Evolutionary conservation across 2,113 vertebrate species (phyloP).

Genomic region (Ammodytes marinus): DNA sequence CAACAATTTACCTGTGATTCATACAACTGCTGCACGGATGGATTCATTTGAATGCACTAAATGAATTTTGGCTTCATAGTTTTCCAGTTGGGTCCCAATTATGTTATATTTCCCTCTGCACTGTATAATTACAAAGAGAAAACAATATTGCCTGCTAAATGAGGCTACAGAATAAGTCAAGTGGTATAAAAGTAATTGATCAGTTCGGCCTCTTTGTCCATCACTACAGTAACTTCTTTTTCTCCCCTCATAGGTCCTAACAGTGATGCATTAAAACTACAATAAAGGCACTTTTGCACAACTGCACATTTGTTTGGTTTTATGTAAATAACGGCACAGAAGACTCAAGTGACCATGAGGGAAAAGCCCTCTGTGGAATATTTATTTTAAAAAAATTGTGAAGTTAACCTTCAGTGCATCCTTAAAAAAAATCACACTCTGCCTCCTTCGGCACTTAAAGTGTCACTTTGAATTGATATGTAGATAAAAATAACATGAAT

Average conservation of each 20-base stretch:
- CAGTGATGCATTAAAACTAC: not conserved
- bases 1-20: not conserved
- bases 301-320: conserved; percentile 6
- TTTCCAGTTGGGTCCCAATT: not conserved
- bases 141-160: not conserved
- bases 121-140: not conserved
- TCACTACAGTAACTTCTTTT: not conserved
- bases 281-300: conserved; percentile 58
- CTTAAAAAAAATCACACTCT: no score
- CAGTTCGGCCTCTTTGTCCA: not conserved
- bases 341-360: not conserved
- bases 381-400: conserved; percentile 27
- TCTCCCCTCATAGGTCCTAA: conserved; percentile 19
- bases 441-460: no score
- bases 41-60: not conserved
- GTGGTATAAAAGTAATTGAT: not conserved
- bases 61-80: not conserved
- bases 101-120: not conserved
- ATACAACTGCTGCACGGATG: not conserved
- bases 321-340: conserved; percentile 12
- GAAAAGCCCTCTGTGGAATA: not conserved
- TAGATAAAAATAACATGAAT: no score
- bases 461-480: no score
- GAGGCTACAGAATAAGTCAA: not conserved
- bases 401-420: no score